Evolutionary conservation across 2,797 vertebrate species (phyloP), one percentile per base, ranked within the genome.

Genomic region (Rhinichthys osculus): DNA sequence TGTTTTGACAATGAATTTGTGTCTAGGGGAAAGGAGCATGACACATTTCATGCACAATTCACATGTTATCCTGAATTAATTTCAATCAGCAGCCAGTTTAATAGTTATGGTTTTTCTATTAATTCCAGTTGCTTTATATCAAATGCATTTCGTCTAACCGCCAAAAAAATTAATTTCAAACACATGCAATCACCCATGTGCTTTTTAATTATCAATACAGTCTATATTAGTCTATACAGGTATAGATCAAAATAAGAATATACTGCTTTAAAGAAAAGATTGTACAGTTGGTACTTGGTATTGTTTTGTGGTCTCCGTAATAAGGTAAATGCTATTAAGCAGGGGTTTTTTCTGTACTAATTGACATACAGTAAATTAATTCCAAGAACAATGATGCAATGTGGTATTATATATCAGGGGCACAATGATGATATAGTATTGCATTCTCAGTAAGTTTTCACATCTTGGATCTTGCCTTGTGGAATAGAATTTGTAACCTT

Each of bases 151-250:
- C 19, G 42, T 42, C 10, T 54, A 14, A 72, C 50, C 8, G 13
- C 57, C 23, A 78, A 54, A 44, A 9, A 27, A 7, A 38, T 35
- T 33, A 33, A 73, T 83, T 30, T 77, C 30, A 66, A 52, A 40
- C 21, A 35, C 33, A 38, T 33, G 30, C 71, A 50, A 33, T 66
- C 35, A 21, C n/a, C 19, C 38, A 40, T 70, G 47, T 78, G 74
- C 64, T 59, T 54, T 52, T 84, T 35, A 80, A 72, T 80, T 47
- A 72, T 80, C 71, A 27, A 79, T 50, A 27, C 67, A 44, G 54
- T 54, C 64, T 5, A 50, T 85, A 17, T 54, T 30, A 30, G 30
- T 30, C 30, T 30, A 30, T 30, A 30, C 30, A 30, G 30, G 30
- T 70, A 70, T 52, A 67, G 17, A 78, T 69, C 47, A 21, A 78